Evolutionary conservation across 1,140 invertebrate species (phyloP).

Genomic region (Leucophenga varia): DNA sequence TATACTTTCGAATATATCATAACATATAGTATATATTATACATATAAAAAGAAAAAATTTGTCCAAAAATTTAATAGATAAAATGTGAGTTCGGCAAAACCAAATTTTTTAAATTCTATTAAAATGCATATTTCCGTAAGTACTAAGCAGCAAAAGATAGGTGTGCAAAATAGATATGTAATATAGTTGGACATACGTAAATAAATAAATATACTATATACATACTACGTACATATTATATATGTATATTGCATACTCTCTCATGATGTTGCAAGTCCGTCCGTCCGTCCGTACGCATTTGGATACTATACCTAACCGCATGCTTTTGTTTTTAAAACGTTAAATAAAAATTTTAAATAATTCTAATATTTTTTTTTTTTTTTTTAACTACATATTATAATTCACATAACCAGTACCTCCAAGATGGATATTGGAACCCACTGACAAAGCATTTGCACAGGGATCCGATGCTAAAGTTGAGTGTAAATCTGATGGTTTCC

Average conservation of each 20-base stretch:
- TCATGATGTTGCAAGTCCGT: too few species aligned
- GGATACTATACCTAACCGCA: conserved; percentile 27
- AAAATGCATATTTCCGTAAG: conserved; percentile 20
- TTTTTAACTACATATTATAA: background rate
- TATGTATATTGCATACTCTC: too few species aligned
- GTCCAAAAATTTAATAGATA: too few species aligned
- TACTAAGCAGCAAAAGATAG: conserved; percentile 26
- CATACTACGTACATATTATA: too few species aligned
- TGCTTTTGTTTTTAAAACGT: conserved; percentile 18
- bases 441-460: conserved; percentile 92
- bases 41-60: too few species aligned
- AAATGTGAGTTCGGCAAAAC: too few species aligned
- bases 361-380: conserved; percentile 40
- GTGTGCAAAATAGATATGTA: too few species aligned
- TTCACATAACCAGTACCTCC: conserved; percentile 84
- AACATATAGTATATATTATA: too few species aligned
- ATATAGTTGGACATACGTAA: background rate
- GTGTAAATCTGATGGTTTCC: conserved; percentile 95
- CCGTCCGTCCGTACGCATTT: conserved; percentile 19
- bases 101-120: too few species aligned
- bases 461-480: conserved; percentile 89
- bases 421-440: conserved; percentile 93
- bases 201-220: background rate
- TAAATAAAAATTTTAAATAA: conserved; percentile 6
- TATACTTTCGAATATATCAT: too few species aligned